phyloP scores from a whole-genome alignment of 2,888 invertebrate genomes.

The Hoplodrina ambigua region DNA sequence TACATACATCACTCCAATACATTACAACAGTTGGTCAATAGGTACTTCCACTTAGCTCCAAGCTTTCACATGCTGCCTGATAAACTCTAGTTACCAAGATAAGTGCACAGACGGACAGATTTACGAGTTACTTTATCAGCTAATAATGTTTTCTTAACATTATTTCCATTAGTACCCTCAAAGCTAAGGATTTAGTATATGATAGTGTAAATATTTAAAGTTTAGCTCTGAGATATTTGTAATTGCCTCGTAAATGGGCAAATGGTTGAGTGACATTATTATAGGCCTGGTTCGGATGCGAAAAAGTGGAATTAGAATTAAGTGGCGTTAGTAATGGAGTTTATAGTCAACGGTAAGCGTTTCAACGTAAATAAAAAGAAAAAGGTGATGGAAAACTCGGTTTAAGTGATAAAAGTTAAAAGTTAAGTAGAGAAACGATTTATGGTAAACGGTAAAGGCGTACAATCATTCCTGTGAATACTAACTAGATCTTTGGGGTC shows the following conservation, averaged over 20 bases:
- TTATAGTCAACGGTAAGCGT: conserved; percentile 7
- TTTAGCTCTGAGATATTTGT: conserved; percentile 38
- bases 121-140: conserved; percentile 66
- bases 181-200: conserved; percentile 34
- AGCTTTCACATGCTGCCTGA: conserved; percentile 67
- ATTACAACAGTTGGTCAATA: conserved; percentile 61
- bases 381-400: conserved; percentile 1
- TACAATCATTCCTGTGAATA: conserved; percentile 23
- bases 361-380: conserved; percentile 6
- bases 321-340: conserved; percentile 21
- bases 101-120: conserved; percentile 65
- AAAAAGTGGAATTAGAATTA: conserved; percentile 40
- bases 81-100: conserved; percentile 64
- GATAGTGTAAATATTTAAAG: conserved; percentile 46
- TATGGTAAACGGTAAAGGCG: conserved; percentile 15
- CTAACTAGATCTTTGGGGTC: not conserved
- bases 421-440: conserved; percentile 17
- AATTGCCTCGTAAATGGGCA: conserved; percentile 39
- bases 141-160: conserved; percentile 65
- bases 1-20: conserved; percentile 38
- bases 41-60: conserved; percentile 59
- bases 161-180: conserved; percentile 61
- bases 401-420: conserved; percentile 16
- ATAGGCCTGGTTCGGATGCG: conserved; percentile 37
- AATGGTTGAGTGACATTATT: conserved; percentile 32